phyloP scores from a whole-genome alignment of 1,140 invertebrate species.

The Bombus superbus region DNA sequence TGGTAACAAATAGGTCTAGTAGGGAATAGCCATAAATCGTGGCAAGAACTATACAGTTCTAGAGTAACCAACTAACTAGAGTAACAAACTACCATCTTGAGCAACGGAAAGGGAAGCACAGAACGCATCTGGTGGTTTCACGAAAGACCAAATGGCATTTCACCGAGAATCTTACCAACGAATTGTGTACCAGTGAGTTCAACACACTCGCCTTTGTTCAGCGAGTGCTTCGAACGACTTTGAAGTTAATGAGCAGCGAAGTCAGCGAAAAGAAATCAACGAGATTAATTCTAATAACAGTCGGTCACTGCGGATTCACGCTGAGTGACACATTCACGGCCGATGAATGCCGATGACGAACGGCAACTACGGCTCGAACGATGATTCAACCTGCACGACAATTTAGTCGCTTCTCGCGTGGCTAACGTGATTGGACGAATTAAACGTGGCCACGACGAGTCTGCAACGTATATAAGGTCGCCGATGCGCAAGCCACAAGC shows the following conservation, averaged over 20 bases:
- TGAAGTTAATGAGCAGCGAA: not conserved
- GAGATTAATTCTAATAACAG: constrained; percentile 6
- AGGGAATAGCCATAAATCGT: not conserved
- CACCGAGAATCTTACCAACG: not conserved
- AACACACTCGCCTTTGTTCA: not conserved
- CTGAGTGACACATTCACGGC: not conserved
- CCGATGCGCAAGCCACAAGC: constrained; percentile 64
- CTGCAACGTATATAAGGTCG: constrained; percentile 52
- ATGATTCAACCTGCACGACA: constrained; percentile 62
- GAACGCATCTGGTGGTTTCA: not conserved
- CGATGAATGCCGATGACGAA: constrained; percentile 7
- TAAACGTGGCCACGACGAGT: constrained; percentile 55
- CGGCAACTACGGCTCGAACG: constrained; percentile 16
- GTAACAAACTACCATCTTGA: not conserved
- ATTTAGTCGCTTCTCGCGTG: constrained; percentile 62
- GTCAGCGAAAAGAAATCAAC: not conserved
- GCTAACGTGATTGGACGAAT: constrained; percentile 69
- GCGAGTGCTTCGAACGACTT: not conserved
- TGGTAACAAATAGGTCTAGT: not conserved
- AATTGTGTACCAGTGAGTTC: not conserved
- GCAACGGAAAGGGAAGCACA: not conserved
- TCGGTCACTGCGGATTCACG: not conserved
- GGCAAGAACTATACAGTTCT: not conserved
- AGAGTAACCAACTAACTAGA: not conserved
- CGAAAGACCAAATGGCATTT: not conserved